Percentiles rank a stretch among this genome's conserved stretches.
Evolutionary conservation across 2,113 vertebrate genomes (phyloP).

Genomic region (Labeo rohita): DNA sequence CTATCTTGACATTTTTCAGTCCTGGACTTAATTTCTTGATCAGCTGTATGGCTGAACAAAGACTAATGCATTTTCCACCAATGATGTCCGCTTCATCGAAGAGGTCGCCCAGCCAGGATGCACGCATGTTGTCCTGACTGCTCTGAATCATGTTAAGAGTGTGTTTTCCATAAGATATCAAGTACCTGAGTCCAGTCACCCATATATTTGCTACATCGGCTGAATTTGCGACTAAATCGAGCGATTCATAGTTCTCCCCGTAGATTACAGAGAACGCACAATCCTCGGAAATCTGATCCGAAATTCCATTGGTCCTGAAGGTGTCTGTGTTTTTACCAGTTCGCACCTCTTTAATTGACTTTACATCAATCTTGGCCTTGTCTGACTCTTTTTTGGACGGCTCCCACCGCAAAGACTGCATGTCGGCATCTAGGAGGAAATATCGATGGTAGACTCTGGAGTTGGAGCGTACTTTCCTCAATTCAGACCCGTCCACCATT

Average conservation of each 20-base stretch:
- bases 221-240: conserved; percentile 96
- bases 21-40: conserved; percentile 92
- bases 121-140: conserved; percentile 93
- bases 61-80: conserved; percentile 80
- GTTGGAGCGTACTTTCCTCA: conserved; percentile 94
- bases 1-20: conserved; percentile 93
- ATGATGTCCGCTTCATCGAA: conserved; percentile 85
- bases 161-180: conserved; percentile 96
- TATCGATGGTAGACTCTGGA: conserved; percentile 92
- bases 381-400: conserved; percentile 97
- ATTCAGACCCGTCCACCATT: conserved; percentile 94
- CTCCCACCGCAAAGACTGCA: conserved; percentile 97
- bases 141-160: conserved; percentile 95
- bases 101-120: conserved; percentile 92
- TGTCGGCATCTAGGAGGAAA: conserved; percentile 93
- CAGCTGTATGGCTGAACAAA: conserved; percentile 89
- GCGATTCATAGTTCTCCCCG: conserved; percentile 93
- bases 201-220: conserved; percentile 96
- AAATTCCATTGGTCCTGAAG: conserved; percentile 94
- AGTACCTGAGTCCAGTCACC: conserved; percentile 94
- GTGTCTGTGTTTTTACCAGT: conserved; percentile 97
- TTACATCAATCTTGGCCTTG: conserved; percentile 96
- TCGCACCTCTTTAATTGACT: conserved; percentile 95
- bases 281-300: conserved; percentile 98
- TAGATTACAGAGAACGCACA: conserved; percentile 96